phyloP scores from a whole-genome alignment of 2,797 vertebrate genomes.

The Syngnathus rostellatus region DNA sequence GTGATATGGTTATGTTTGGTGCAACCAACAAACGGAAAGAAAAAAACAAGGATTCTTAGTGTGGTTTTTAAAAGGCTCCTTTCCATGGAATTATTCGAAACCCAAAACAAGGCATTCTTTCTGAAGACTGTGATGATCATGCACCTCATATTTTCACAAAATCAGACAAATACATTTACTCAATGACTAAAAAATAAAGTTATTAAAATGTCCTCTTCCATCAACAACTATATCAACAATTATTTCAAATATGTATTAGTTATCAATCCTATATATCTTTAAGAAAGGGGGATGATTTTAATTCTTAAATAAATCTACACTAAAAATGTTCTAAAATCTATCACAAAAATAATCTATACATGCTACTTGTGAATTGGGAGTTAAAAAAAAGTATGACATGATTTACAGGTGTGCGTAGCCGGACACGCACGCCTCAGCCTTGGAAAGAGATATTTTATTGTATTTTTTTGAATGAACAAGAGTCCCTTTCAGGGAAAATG shows the following conservation, averaged over 20 bases:
- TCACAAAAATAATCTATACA: no score
- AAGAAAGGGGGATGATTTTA: no score
- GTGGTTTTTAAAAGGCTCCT: background rate
- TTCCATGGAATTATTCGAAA: background rate
- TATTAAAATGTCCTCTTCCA: background rate
- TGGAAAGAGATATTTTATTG: conserved; percentile 12
- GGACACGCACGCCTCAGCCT: conserved; percentile 4
- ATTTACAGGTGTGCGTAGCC: background rate
- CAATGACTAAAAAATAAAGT: background rate
- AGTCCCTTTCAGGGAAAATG: conserved; percentile 14
- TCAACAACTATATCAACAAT: background rate
- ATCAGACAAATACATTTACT: background rate
- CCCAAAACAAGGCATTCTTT: background rate
- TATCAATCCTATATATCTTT: no score
- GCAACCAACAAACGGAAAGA: background rate
- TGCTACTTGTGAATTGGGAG: background rate
- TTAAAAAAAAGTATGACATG: background rate
- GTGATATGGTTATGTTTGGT: background rate
- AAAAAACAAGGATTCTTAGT: background rate
- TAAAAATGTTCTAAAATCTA: background rate
- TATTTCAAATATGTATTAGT: no score
- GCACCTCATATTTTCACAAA: background rate
- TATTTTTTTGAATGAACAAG: conserved; percentile 20
- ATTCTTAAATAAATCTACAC: background rate
- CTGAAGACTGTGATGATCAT: background rate